phyloP scores from a whole-genome alignment of 2,888 invertebrate species.

The Orthonevra nobilis region DNA sequence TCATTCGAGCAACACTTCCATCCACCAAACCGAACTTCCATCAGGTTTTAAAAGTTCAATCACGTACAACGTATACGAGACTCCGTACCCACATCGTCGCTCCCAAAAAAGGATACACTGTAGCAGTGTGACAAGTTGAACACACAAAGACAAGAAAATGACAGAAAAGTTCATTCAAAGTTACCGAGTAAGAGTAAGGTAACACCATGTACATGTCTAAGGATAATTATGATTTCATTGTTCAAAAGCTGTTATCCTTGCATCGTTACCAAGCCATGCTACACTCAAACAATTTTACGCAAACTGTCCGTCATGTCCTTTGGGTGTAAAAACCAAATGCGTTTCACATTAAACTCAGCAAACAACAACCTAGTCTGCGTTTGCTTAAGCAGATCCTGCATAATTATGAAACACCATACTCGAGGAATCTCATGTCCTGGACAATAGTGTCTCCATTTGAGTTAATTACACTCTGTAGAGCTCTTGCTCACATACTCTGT shows the following conservation, averaged over 20 bases:
- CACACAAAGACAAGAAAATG: conserved; percentile 10
- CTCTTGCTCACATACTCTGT: not conserved
- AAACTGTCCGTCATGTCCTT: conserved; percentile 38
- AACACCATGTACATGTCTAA: conserved; percentile 27
- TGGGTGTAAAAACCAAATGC: conserved; percentile 35
- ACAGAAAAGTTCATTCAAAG: conserved; percentile 13
- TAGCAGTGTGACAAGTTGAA: not conserved
- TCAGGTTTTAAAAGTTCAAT: conserved; percentile 49
- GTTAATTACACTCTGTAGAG: conserved; percentile 59
- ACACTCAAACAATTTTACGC: conserved; percentile 9
- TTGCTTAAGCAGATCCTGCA: conserved; percentile 4
- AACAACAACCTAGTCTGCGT: not conserved
- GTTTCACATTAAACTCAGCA: conserved; percentile 3
- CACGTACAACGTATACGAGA: conserved; percentile 32
- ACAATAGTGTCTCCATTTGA: conserved; percentile 50
- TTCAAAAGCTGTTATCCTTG: conserved; percentile 33
- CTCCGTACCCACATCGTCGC: not conserved
- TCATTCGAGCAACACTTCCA: conserved; percentile 33
- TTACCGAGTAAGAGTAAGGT: too few relatives aligned
- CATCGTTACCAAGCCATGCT: not conserved
- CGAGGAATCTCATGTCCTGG: conserved; percentile 15
- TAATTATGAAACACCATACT: conserved; percentile 22
- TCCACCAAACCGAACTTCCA: conserved; percentile 33
- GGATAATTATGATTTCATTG: conserved; percentile 65
- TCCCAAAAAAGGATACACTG: not conserved